A percentile compares a stretch with the other conserved stretches of the same genome.
These are phyloP conservation scores for Cynopterus brachyotis DNA, from an alignment of 2,113 vertebrate genomes.

Conservation along the genomic window DNA sequence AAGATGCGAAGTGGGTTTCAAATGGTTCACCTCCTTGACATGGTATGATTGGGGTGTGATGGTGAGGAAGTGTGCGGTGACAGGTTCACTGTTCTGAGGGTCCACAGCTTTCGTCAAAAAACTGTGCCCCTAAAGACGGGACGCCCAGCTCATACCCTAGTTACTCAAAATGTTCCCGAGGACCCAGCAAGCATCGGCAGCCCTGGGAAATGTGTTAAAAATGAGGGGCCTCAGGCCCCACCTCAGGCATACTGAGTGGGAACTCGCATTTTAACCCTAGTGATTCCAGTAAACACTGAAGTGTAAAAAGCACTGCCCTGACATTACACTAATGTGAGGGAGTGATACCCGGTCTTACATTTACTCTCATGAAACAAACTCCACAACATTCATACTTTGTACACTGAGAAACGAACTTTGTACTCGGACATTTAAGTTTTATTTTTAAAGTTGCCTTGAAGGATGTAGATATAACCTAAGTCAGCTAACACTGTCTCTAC, in stretches of 20 bases:
- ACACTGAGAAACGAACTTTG: neutral
- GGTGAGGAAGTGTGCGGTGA: neutral
- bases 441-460: neutral
- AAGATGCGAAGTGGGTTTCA: neutral
- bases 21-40: neutral
- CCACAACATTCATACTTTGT: neutral
- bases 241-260: neutral
- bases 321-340: neutral
- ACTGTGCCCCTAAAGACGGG: neutral
- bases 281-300: neutral
- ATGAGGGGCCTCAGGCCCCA: neutral
- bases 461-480: neutral
- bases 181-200: neutral
- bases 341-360: neutral
- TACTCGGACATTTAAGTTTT: slow-evolving; percentile 12
- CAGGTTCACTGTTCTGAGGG: neutral
- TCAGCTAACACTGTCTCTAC: neutral
- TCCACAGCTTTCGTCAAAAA: neutral
- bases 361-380: neutral
- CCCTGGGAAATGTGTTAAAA: neutral
- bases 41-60: neutral
- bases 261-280: neutral
- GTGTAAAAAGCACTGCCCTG: neutral
- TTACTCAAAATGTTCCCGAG: neutral
- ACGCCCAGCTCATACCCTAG: neutral